Conservation (phyloP, 2,113 vertebrate species). For the Dermatemys mawii region DNA sequence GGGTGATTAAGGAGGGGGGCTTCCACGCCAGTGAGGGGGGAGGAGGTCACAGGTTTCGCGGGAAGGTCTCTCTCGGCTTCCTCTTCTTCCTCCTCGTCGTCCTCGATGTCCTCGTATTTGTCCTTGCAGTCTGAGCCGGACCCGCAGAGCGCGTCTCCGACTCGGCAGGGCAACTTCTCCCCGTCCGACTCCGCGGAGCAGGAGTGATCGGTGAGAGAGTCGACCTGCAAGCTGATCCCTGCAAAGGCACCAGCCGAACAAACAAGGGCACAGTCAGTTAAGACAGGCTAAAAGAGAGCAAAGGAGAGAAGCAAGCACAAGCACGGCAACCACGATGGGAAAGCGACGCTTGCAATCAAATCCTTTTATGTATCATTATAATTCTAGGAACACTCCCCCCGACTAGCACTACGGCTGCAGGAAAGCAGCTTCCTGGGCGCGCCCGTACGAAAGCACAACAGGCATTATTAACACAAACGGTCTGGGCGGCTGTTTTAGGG, state of each 20-base stretch:
- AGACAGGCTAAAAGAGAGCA: not conserved
- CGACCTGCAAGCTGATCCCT: slow-evolving; percentile 97
- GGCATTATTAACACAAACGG: not conserved
- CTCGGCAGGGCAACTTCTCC: slow-evolving; percentile 87
- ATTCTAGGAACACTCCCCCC: not conserved
- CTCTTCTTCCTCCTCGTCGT: slow-evolving; percentile 73
- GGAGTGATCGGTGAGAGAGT: slow-evolving; percentile 96
- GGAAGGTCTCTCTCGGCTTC: slow-evolving; percentile 75
- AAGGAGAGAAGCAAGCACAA: not conserved
- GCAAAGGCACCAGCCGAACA: slow-evolving; percentile 25
- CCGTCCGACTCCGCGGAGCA: slow-evolving; percentile 95
- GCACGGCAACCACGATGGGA: not conserved
- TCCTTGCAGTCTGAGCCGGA: slow-evolving; percentile 84
- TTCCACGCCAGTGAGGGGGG: slow-evolving; percentile 90
- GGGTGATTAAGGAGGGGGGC: slow-evolving; percentile 85
- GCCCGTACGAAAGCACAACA: not conserved
- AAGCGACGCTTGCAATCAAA: not conserved
- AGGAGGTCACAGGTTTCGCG: slow-evolving; percentile 87
- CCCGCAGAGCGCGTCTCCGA: slow-evolving; percentile 84
- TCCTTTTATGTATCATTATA: not conserved
- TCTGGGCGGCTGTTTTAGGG: not conserved
- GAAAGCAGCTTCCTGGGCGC: not conserved
- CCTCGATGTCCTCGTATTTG: slow-evolving; percentile 84
- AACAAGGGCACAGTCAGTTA: slow-evolving; percentile 20
- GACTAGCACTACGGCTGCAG: not conserved